phyloP scores from a whole-genome alignment of 2,113 vertebrate genomes.

The Dasyurus viverrinus region DNA sequence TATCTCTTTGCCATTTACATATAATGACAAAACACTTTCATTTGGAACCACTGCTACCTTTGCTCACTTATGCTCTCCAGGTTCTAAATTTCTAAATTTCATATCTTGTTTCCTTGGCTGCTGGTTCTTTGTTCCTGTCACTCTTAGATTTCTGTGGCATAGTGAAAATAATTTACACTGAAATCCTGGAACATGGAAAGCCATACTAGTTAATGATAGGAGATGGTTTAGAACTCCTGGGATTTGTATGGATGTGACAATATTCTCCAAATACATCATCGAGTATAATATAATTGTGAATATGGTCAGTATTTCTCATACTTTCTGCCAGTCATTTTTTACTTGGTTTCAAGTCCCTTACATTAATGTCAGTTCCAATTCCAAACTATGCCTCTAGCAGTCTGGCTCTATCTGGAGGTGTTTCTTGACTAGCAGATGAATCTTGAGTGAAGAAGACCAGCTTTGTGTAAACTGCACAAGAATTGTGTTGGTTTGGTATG shows the following conservation, averaged over 20 bases:
- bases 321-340: not conserved
- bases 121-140: not conserved
- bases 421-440: slow-evolving; percentile 18
- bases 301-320: not conserved
- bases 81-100: not conserved
- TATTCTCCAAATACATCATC: accelerated
- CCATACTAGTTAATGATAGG: too few relatives aligned
- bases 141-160: not conserved
- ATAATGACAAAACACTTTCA: not conserved
- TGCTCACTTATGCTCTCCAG: accelerated
- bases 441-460: not conserved
- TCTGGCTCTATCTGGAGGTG: slow-evolving; percentile 1
- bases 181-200: accelerated
- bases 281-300: not conserved
- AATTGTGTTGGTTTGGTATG: slow-evolving; percentile 35
- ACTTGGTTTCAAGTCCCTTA: slow-evolving; percentile 20
- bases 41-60: not conserved
- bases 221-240: not conserved
- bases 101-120: not conserved
- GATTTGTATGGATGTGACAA: accelerated
- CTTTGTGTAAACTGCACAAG: not conserved
- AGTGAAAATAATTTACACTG: not conserved
- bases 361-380: slow-evolving; percentile 47
- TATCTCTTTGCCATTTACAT: not conserved
- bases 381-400: too few relatives aligned